Evolutionary conservation across 1,140 invertebrate species (phyloP).

Genomic region (Drosophila novamexicana): DNA sequence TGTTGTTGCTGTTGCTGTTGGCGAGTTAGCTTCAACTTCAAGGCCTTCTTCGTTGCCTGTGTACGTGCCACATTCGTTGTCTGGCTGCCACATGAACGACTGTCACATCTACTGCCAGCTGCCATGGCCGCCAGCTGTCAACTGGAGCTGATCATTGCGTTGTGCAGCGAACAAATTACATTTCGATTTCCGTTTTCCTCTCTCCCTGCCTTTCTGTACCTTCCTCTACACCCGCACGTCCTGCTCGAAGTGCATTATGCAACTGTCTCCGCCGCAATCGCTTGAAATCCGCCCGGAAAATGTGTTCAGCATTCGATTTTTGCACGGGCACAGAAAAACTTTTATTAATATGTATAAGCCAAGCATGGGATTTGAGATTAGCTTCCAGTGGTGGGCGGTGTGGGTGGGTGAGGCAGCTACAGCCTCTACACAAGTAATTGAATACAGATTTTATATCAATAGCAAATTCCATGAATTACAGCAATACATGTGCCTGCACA

Average conservation of each 20-base stretch:
- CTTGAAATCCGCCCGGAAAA: slow-evolving; percentile 44
- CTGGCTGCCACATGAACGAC: slow-evolving; percentile 23
- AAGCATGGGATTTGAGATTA: slow-evolving; percentile 59
- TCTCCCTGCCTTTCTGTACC: not conserved
- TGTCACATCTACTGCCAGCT: slow-evolving; percentile 47
- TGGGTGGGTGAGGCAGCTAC: too few species aligned
- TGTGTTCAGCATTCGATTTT: slow-evolving; percentile 44
- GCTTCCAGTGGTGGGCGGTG: slow-evolving; percentile 1
- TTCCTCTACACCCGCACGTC: not conserved
- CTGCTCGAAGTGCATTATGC: slow-evolving; percentile 43
- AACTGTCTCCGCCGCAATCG: slow-evolving; percentile 41
- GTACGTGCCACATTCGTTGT: slow-evolving; percentile 47
- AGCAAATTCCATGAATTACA: not conserved
- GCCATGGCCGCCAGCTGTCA: slow-evolving; percentile 66
- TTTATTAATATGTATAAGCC: slow-evolving; percentile 63
- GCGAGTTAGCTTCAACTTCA: slow-evolving; percentile 29
- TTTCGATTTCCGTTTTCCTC: slow-evolving; percentile 69
- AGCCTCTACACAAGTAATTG: slow-evolving; percentile 23
- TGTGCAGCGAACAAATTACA: slow-evolving; percentile 69
- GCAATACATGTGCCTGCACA: not conserved
- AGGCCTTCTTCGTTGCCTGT: slow-evolving; percentile 31
- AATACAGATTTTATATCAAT: slow-evolving; percentile 10
- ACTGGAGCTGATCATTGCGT: slow-evolving; percentile 47
- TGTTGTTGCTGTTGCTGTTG: not conserved
- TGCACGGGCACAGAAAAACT: slow-evolving; percentile 35